These are phyloP conservation scores for Elmis aenea DNA, from an alignment of 2,888 invertebrate species.

Conservation along the genomic window DNA sequence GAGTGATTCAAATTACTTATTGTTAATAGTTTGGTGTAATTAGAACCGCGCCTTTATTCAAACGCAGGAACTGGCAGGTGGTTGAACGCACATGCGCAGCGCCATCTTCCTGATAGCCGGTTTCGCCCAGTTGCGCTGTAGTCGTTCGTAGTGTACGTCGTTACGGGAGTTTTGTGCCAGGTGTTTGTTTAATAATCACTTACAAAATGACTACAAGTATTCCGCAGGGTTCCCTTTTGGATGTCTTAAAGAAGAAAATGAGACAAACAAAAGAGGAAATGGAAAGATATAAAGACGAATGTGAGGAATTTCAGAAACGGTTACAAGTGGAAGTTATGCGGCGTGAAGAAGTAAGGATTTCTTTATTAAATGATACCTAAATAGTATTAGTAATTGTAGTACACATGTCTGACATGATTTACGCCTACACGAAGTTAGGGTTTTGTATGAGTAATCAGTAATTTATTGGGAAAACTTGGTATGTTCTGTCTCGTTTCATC, in stretches of 20 bases:
- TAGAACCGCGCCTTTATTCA: conserved; percentile 19
- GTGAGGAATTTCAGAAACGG: conserved; percentile 92
- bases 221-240: conserved; percentile 90
- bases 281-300: conserved; percentile 97
- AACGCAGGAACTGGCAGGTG: conserved; percentile 34
- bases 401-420: too few species aligned
- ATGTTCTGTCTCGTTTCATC: not conserved
- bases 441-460: not conserved
- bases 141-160: conserved; percentile 24
- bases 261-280: conserved; percentile 97
- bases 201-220: conserved; percentile 76
- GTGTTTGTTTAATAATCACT: conserved; percentile 15
- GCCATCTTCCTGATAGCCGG: conserved; percentile 43
- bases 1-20: too few species aligned
- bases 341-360: conserved; percentile 90
- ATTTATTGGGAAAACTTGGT: not conserved
- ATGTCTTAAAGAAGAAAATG: conserved; percentile 99
- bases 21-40: too few species aligned
- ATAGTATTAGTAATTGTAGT: conserved; percentile 11
- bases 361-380: conserved; percentile 5
- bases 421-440: not conserved
- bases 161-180: conserved; percentile 23
- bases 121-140: conserved; percentile 45
- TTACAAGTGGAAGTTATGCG: conserved; percentile 93
- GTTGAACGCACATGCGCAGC: conserved; percentile 36